phyloP scores from a whole-genome alignment of 2,888 invertebrate genomes.

The Archips crataeganus region DNA sequence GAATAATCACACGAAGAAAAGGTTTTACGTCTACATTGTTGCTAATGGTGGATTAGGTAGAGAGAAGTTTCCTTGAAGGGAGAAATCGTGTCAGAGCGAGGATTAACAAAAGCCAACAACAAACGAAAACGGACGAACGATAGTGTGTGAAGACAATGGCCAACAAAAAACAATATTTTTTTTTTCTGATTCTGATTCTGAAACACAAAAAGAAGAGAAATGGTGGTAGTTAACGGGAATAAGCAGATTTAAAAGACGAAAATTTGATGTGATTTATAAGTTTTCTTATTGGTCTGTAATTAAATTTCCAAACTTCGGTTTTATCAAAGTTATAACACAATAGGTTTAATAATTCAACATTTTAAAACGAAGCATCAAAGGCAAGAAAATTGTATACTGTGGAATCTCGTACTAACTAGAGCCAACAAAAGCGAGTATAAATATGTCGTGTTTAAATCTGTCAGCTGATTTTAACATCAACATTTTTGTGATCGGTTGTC shows the following conservation, averaged over 20 bases:
- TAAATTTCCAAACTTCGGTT: too few species aligned
- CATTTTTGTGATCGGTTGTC: slow-evolving; percentile 18
- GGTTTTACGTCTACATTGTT: background rate
- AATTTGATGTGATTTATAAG: too few species aligned
- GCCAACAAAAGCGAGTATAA: slow-evolving; percentile 30
- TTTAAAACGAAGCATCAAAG: background rate
- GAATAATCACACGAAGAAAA: background rate
- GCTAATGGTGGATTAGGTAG: background rate
- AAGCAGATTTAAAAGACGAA: too few species aligned
- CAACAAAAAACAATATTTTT: background rate
- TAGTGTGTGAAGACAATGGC: background rate
- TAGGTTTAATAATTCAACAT: too few species aligned
- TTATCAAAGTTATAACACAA: too few species aligned
- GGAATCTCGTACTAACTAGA: slow-evolving; percentile 14
- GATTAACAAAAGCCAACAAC: slow-evolving; percentile 2
- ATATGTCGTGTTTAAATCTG: slow-evolving; percentile 8
- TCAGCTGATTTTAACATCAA: slow-evolving; percentile 16
- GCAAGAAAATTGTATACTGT: background rate
- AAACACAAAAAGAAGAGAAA: background rate
- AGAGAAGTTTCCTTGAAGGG: background rate
- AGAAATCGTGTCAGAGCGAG: background rate
- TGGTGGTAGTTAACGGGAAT: background rate
- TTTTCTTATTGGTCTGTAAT: too few species aligned
- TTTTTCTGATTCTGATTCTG: too few species aligned
- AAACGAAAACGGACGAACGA: background rate